Base-by-base conservation (phyloP, 2,888 invertebrate species). In the Phengaris alcon region DNA sequence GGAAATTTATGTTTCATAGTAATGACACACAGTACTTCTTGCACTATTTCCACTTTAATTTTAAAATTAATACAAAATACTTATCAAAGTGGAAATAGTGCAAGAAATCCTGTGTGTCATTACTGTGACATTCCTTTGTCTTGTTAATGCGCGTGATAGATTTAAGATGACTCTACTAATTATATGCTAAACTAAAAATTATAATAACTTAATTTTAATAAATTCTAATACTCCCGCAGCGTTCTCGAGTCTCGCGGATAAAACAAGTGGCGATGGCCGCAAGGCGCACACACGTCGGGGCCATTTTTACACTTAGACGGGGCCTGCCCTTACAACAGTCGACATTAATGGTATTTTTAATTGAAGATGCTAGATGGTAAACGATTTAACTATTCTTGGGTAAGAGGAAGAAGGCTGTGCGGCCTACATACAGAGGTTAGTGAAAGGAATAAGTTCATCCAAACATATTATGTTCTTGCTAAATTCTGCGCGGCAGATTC, bases 361-460 rank as follows among this genome's bases (percentile, higher is more conserved):
- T 59, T 59, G 22, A 12, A 59, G 59, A 59, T 59, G 59, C 22
- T 59, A 9, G 59, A 59, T 22, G 22, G 22, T 59, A 59, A 59
- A 22, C 59, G 59, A 59, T 59, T 59, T 10, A 59, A 8, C 22
- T 35, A 35, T 35, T 35, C 35, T 59, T 59, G 59, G 59, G n/a
- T 59, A n/a, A 59, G 59, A 59, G 59, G 59, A 59, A 59, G 59
- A 22, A 59, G 59, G 22, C 22, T 59, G 59, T n/a, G 9, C 59
- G 59, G 9, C 22, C 59, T 59, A 59, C 59, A 59, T 59, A 22
- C 22, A 10, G 59, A 59, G 57, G 57, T 55, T 57, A 57, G 57
- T 59, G 59, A 59, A 59, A 59, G 59, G 59, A 59, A 59, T 22
- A 15, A 59, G 22, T 59, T 22, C 59, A 59, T 59, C 59, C 22